phyloP scores from a whole-genome alignment of 2,113 vertebrate genomes.

The Notechis scutatus region DNA sequence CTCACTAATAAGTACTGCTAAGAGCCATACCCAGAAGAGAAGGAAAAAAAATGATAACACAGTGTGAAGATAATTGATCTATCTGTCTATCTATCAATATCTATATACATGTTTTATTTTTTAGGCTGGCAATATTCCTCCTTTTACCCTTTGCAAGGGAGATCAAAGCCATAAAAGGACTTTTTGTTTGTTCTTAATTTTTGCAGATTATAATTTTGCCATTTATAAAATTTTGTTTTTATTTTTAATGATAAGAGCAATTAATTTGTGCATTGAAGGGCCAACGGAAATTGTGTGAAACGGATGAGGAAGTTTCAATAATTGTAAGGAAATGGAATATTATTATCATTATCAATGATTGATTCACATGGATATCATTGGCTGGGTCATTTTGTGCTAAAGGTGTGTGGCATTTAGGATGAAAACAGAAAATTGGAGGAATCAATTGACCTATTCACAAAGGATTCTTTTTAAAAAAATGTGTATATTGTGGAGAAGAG shows the following conservation, averaged over 20 bases:
- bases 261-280: slow-evolving; percentile 54
- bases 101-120: slow-evolving; percentile 70
- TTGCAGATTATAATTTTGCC: slow-evolving; percentile 42
- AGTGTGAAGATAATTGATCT: neutral
- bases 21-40: slow-evolving; percentile 84
- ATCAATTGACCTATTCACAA: neutral
- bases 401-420: neutral
- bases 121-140: slow-evolving; percentile 78
- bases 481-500: neutral
- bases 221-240: slow-evolving; percentile 51
- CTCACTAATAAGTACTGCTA: slow-evolving; percentile 84
- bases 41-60: slow-evolving; percentile 78
- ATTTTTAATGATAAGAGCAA: slow-evolving; percentile 50
- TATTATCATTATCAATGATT: slow-evolving; percentile 31
- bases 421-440: neutral
- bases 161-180: slow-evolving; percentile 98
- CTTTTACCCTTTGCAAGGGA: slow-evolving; percentile 88
- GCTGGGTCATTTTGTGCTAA: neutral
- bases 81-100: slow-evolving; percentile 45
- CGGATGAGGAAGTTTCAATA: slow-evolving; percentile 52
- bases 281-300: slow-evolving; percentile 48
- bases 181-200: slow-evolving; percentile 59
- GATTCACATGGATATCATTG: slow-evolving; percentile 52
- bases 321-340: slow-evolving; percentile 40
- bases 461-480: neutral